Evolutionary conservation across 2,888 invertebrate genomes (phyloP), one percentile per base, ranked within the genome.

Genomic region (Troides helena): DNA sequence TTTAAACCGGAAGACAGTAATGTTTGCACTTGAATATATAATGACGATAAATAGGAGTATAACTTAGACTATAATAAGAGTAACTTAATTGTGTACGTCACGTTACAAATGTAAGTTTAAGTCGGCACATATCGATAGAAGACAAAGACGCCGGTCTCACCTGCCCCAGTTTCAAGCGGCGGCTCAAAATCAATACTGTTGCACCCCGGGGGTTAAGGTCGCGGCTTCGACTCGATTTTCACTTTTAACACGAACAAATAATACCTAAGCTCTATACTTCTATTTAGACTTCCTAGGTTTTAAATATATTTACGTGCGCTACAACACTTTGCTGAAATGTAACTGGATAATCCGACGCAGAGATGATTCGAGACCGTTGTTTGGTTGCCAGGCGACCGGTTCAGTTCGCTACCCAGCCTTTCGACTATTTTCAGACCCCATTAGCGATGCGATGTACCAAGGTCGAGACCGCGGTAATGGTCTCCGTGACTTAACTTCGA

Each of bases 161-260:
- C 81, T 83, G 85, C 72, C 80, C 85, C 80, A 84, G 74, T 84
- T 83, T 74, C 68, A 72, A 74, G 73, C 73, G 39, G 8, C 39
- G 75, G 67, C 73, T 75, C 72, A 73, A 75, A 81, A 87, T 87
- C 87, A 78, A 88, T 87, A 86, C 39, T 77, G 74, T 77, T 84
- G 85, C 86, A 87, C 85, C 77, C 78, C 69, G 72, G 85, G 77
- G 78, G 82, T 78, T 80, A 85, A 87, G 86, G 85, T 87, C 84
- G 78, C 17, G 21, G 65, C 76, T 77, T 74, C 74, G 76, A 75
- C 77, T 72, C n/a, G 50, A 36, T 75, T 76, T 75, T 76, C 76
- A 78, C 79, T 80, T 79, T 80, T 72, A 69, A 77, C 68, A 53
- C 67, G 62, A 73, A 59, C 25, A 61, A 69, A 30, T 5, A 30